Conservation (phyloP, 2,797 vertebrate genomes). For the Myotis pilosus region DNA sequence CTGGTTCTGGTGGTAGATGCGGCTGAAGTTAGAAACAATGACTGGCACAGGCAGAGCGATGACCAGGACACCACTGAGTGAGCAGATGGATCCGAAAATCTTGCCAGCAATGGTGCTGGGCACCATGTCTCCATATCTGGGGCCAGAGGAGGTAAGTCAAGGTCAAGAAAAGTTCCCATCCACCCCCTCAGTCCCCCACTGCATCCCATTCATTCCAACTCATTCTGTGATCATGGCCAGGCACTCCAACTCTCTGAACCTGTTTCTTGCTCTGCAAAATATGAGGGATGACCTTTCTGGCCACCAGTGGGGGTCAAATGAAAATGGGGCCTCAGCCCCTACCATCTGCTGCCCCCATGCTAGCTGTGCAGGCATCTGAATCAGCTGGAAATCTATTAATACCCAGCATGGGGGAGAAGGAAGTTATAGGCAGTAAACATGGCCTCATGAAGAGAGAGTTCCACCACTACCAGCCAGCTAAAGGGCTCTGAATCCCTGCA, state of each 20-base stretch:
- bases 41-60: constrained; percentile 93
- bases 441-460: not conserved
- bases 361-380: not conserved
- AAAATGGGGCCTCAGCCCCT: constrained; percentile 10
- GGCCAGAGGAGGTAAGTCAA: constrained; percentile 1
- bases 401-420: constrained; percentile 13
- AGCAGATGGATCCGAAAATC: constrained; percentile 95
- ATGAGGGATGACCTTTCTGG: not conserved
- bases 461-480: not conserved
- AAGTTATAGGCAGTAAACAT: constrained; percentile 45
- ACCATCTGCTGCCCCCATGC: constrained; percentile 18
- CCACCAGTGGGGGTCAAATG: not conserved
- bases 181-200: not conserved
- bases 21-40: constrained; percentile 95
- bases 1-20: constrained; percentile 96
- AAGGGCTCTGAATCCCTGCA: not conserved
- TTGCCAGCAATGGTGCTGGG: constrained; percentile 94
- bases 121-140: constrained; percentile 94
- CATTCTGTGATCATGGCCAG: not conserved
- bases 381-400: constrained; percentile 55
- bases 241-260: not conserved
- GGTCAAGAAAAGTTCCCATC: constrained; percentile 37
- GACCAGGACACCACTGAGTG: constrained; percentile 92
- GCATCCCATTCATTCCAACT: not conserved
- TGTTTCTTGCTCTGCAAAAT: constrained; percentile 53